Conservation (phyloP, 2,797 vertebrate genomes). For the Eospalax fontanierii region DNA sequence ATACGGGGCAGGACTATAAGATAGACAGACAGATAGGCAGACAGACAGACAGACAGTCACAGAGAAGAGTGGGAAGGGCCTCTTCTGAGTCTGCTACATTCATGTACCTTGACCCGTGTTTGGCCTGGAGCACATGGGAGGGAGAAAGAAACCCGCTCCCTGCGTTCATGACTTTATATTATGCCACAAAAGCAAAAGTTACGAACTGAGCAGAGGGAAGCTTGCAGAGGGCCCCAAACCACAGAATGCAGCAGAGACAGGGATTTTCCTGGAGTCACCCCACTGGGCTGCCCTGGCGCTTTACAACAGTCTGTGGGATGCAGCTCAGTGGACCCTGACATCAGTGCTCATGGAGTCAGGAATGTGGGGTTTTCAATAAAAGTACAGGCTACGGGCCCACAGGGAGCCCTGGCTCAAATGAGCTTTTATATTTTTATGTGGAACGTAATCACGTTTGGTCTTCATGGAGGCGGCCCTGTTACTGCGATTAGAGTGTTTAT, state of each 20-base stretch:
- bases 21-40: too few species aligned
- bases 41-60: background rate
- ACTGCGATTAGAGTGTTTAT: conserved; percentile 91
- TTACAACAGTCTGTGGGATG: background rate
- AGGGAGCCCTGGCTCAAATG: conserved; percentile 90
- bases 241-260: background rate
- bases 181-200: fast-evolving
- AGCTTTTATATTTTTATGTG: conserved; percentile 93
- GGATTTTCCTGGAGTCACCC: conserved; percentile 6
- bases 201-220: background rate
- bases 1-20: fast-evolving
- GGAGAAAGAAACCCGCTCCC: background rate
- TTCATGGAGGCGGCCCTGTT: conserved; percentile 89
- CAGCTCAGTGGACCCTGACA: conserved; percentile 86
- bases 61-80: background rate
- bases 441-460: conserved; percentile 91
- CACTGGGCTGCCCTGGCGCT: background rate
- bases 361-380: conserved; percentile 90
- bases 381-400: conserved; percentile 88
- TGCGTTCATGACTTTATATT: background rate
- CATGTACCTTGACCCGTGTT: fast-evolving
- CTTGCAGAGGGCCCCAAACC: background rate
- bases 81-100: background rate
- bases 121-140: background rate
- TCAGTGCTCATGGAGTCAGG: conserved; percentile 85